Base-by-base conservation (phyloP, 2,888 invertebrate genomes). In the Luffia ferchaultella region DNA sequence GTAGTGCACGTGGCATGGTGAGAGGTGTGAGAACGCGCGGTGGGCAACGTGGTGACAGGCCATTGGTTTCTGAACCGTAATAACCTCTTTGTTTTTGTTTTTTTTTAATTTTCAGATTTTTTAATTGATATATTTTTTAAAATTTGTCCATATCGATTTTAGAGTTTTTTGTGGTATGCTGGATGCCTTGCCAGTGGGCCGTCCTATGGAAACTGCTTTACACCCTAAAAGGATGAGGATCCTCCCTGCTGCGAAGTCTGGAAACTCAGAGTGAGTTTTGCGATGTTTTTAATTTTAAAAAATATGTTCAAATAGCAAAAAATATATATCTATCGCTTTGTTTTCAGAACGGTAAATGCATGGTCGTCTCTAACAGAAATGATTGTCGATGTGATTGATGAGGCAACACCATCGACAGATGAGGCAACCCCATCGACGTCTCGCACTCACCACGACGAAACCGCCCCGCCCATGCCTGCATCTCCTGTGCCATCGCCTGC, bases 41-140 rank as follows among this genome's bases (percentile, higher is more conserved):
- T 45, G 18, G 45, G 18, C 16, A 45, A 45, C 45, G 45, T 45
- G 45, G 45, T 45, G 45, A 17, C 16, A 45, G 45, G 45, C 45
- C 18, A n/a, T n/a, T n/a, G n/a, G n/a, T n/a, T n/a, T n/a, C n/a
- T n/a, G n/a, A n/a, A n/a, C n/a, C n/a, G n/a, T n/a, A n/a, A n/a
- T n/a, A n/a, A n/a, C n/a, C n/a, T n/a, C n/a, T n/a, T n/a, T n/a
- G n/a, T n/a, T n/a, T n/a, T n/a, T n/a, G n/a, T n/a, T 42, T 16
- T 52, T 50, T 48, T 49, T n/a, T n/a, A n/a, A n/a, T n/a, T n/a
- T n/a, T n/a, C n/a, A n/a, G n/a, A n/a, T 49, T 30, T 50, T 52
- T 42, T 20, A 46, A 20, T 46, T 20, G 46, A 44, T n/a, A 43
- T 7, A 16, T 47, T 40, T 47, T 47, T 47, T 18, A 2, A 40